A percentile compares a stretch with the other conserved stretches of the same genome.
Evolutionary conservation across 2,888 invertebrate genomes (phyloP).

Genomic region (Bellardia bayeri): DNA sequence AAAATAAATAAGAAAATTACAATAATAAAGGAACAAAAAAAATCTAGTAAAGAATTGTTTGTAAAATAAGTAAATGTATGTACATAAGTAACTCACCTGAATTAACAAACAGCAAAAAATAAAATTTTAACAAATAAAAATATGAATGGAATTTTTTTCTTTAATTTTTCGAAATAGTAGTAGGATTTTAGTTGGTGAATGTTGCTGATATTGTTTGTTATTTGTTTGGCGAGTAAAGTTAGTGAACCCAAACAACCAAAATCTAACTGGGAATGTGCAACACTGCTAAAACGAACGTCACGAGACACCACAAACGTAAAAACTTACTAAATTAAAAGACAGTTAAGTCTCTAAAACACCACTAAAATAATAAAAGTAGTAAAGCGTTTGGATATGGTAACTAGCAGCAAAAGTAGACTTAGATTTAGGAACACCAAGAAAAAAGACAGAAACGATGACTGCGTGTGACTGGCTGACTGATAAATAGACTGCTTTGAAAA

Average conservation of each 20-base stretch:
- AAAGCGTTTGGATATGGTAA: slow-evolving; percentile 36
- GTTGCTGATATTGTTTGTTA: neutral
- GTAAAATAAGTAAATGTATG: slow-evolving; percentile 1
- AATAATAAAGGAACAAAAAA: neutral
- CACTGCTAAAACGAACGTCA: slow-evolving; percentile 31
- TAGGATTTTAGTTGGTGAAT: slow-evolving; percentile 9
- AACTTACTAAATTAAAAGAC: slow-evolving; percentile 13
- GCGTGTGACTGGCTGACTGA: slow-evolving; percentile 4
- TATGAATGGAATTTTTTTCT: slow-evolving; percentile 28
- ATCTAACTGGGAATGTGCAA: slow-evolving; percentile 64
- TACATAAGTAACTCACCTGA: slow-evolving; percentile 62
- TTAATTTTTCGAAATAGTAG: neutral
- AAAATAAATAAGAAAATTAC: slow-evolving; percentile 42
- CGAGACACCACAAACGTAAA: slow-evolving; percentile 50
- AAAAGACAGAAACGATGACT: slow-evolving; percentile 11
- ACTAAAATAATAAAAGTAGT: slow-evolving; percentile 14
- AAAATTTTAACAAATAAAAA: slow-evolving; percentile 61
- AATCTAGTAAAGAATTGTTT: slow-evolving; percentile 25
- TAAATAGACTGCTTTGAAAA: slow-evolving; percentile 7
- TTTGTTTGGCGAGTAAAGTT: slow-evolving; percentile 24
- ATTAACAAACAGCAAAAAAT: slow-evolving; percentile 51
- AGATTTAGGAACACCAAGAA: slow-evolving; percentile 20
- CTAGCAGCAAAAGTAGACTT: slow-evolving; percentile 24
- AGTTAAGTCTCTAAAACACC: slow-evolving; percentile 23
- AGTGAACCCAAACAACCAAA: slow-evolving; percentile 43